Evolutionary conservation across 92 coral and sea anemone species (phyloP).

Genomic region (Epizoanthus illoricatus): DNA sequence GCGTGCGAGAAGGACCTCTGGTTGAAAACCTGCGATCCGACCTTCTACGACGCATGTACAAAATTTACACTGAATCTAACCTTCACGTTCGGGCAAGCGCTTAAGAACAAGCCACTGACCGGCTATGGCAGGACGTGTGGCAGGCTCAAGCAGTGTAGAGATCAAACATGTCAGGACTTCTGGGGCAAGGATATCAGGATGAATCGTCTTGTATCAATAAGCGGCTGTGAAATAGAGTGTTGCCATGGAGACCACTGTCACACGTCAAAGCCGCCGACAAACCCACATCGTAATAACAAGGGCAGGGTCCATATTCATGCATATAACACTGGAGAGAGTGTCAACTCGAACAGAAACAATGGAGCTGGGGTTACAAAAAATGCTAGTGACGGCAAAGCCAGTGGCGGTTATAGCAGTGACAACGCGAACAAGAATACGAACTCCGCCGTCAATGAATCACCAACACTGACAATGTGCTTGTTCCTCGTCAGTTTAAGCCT

Average conservation of each 20-base stretch:
- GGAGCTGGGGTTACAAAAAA: neutral
- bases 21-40: conserved; percentile 11
- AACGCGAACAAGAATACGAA: too few relatives aligned
- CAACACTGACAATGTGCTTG: too few relatives aligned
- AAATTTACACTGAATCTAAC: conserved; percentile 15
- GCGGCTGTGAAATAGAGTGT: conserved; percentile 20
- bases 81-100: neutral
- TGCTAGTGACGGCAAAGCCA: neutral
- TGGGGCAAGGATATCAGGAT: conserved; percentile 23
- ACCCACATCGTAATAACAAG: conserved; percentile 15
- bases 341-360: neutral
- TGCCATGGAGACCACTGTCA: conserved; percentile 36
- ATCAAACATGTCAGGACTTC: conserved; percentile 26
- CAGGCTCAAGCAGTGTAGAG: conserved; percentile 28
- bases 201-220: conserved; percentile 26
- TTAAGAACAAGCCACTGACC: conserved; percentile 13
- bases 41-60: conserved; percentile 20
- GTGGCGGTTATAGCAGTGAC: neutral
- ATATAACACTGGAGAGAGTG: neutral
- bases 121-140: conserved; percentile 37
- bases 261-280: conserved; percentile 13
- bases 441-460: too few relatives aligned
- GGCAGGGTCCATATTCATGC: neutral
- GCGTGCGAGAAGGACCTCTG: conserved; percentile 23
- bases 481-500: too few relatives aligned